Base-by-base conservation (phyloP, 2,888 invertebrate genomes). In the Caenorhabditis doughertyi region DNA sequence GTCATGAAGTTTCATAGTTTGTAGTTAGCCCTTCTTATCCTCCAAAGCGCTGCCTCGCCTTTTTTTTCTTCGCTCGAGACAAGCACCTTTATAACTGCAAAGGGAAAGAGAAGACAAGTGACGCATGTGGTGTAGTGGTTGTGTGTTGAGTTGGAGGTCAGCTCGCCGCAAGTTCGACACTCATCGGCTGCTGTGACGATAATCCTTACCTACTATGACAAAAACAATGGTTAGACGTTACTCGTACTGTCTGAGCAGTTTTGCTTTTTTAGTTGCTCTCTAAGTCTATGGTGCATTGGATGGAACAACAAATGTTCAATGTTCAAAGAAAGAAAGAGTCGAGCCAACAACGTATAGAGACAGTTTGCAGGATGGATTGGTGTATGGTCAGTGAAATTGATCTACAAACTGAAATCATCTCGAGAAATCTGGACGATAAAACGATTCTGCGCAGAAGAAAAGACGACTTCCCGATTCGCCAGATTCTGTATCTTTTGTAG, bases 191-290 rank as follows among this genome's bases (percentile, higher is more conserved):
- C 81, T 35, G 58, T 83, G 83, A 83, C 74, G 83, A 79, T 83
- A 55, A 70, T 16, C 72, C 83, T 83, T 83, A 83, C 83, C 83
- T 83, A 83, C 79, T 60, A 83, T 74, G 83, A 83, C 83, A 70
- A 76, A 62, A 23, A 74, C 79, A 74, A 83, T 83, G 83, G 83
- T 79, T 83, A 74, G 35, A 79, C 67, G 82, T 71, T 83, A 83
- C 83, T 83, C 83, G 83, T 83, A 83, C 83, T 83, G 83, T 83
- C 83, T 83, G 83, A 83, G 83, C 83, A 79, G 83, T 65, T 74
- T 83, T 79, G 67, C 18, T 47, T 8, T 70, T 76, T 81, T n/a
- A n/a, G n/a, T n/a, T 81, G 62, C 23, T 70, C 56, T 32, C 8
- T n/a, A 8, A 18, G 18, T 47, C 29, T 58, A 56, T 23, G 29